phyloP scores from a whole-genome alignment of 2,888 invertebrate species.

The Rhamnusium bicolor region DNA sequence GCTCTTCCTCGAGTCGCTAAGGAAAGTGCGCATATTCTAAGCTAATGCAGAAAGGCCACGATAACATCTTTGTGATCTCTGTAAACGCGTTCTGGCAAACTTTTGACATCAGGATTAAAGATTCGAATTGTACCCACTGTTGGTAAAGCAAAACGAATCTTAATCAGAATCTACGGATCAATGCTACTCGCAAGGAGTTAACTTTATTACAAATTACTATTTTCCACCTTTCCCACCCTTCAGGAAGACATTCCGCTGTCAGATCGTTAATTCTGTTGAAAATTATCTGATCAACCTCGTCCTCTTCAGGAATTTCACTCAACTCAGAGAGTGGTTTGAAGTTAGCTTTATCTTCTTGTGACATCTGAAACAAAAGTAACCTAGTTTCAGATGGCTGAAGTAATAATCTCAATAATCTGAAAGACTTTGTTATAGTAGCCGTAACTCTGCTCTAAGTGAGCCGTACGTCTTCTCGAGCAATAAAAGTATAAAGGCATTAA shows the following conservation, averaged over 20 bases:
- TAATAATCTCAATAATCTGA: not conserved
- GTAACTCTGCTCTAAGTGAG: not conserved
- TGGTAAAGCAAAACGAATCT: conserved; percentile 16
- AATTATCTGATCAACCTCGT: conserved; percentile 7
- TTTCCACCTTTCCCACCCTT: conserved; percentile 11
- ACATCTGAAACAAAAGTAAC: not conserved
- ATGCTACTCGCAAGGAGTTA: not conserved
- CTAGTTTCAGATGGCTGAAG: not conserved
- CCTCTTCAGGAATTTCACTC: not conserved
- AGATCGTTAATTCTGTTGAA: conserved; percentile 13
- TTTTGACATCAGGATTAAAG: conserved; percentile 1
- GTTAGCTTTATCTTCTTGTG: not conserved
- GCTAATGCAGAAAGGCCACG: conserved; percentile 50
- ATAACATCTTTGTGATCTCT: conserved; percentile 47
- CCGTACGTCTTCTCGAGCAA: no score
- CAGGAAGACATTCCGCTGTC: conserved; percentile 6
- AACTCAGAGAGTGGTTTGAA: not conserved
- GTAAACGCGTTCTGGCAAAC: conserved; percentile 45
- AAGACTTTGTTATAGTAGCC: not conserved
- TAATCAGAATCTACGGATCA: conserved; percentile 11
- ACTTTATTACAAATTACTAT: not conserved
- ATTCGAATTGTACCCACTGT: conserved; percentile 3
- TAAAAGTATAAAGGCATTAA: no score
- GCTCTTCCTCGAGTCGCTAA: conserved; percentile 43
- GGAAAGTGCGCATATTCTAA: conserved; percentile 39